Percentiles rank a stretch among this genome's conserved stretches.
These are phyloP conservation scores for Oncorhynchus mykiss DNA, from an alignment of 2,113 vertebrate genomes.

Conservation along the genomic window DNA sequence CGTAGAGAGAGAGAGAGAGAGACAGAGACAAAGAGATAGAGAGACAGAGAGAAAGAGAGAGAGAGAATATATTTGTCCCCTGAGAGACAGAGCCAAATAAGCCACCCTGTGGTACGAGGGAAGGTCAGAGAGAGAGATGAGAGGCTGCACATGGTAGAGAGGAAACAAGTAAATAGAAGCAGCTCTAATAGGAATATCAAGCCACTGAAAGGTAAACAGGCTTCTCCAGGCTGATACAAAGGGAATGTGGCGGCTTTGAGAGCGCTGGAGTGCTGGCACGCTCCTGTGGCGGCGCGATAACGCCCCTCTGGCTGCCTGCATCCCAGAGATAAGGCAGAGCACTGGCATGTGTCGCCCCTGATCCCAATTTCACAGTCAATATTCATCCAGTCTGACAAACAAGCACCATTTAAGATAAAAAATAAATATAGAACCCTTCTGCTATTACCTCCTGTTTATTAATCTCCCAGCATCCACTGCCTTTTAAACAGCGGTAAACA, in stretches of 20 bases:
- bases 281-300: slow-evolving; percentile 84
- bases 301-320: slow-evolving; percentile 81
- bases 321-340: slow-evolving; percentile 85
- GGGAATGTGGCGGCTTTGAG: slow-evolving; percentile 76
- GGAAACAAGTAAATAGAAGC: slow-evolving; percentile 89
- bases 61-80: slow-evolving; percentile 12
- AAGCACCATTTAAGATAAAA: slow-evolving; percentile 89
- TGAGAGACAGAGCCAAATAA: not conserved
- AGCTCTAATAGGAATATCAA: slow-evolving; percentile 97
- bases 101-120: too few relatives aligned
- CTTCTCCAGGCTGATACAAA: slow-evolving; percentile 90
- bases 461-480: slow-evolving; percentile 82
- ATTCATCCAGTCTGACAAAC: slow-evolving; percentile 89
- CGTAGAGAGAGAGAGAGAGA: too few relatives aligned
- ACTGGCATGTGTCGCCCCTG: slow-evolving; percentile 84
- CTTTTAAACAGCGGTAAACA: slow-evolving; percentile 81
- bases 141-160: slow-evolving; percentile 31
- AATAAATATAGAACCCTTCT: slow-evolving; percentile 86
- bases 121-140: slow-evolving; percentile 24
- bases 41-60: slow-evolving; percentile 12
- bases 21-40: accelerated
- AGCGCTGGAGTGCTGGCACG: slow-evolving; percentile 75
- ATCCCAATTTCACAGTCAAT: slow-evolving; percentile 92
- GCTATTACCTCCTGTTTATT: slow-evolving; percentile 88
- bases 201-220: slow-evolving; percentile 87